These are phyloP conservation scores for Drosophila mayaguana DNA, from an alignment of 2,888 invertebrate species.

Conservation along the genomic window DNA sequence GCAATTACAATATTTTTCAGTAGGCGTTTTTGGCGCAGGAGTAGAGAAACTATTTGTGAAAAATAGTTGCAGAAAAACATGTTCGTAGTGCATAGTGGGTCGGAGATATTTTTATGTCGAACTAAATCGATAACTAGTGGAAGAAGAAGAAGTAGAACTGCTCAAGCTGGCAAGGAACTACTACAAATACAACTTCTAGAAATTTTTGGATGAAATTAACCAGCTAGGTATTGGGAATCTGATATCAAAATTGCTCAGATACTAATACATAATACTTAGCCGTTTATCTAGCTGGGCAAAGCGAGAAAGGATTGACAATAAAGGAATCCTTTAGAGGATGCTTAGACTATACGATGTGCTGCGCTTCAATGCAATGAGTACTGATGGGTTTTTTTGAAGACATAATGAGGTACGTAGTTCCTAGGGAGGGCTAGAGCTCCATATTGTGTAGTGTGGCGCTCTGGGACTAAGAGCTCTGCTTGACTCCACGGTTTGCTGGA, in stretches of 20 bases:
- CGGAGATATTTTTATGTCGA: not conserved
- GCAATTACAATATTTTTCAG: conserved; percentile 13
- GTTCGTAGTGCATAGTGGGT: not conserved
- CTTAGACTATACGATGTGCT: too few species aligned
- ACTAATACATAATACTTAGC: not conserved
- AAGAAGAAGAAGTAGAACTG: too few species aligned
- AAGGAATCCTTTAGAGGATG: too few species aligned
- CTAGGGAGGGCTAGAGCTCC: too few species aligned
- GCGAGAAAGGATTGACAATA: not conserved
- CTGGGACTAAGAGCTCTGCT: too few species aligned
- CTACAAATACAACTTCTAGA: not conserved
- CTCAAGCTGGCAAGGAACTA: not conserved
- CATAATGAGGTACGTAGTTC: too few species aligned
- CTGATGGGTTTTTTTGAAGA: too few species aligned
- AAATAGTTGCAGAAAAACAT: not conserved
- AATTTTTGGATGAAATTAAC: too few species aligned
- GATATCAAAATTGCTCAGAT: not conserved
- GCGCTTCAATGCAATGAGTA: too few species aligned
- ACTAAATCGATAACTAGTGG: not conserved
- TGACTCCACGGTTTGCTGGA: too few species aligned
- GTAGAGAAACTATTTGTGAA: not conserved
- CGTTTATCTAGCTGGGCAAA: not conserved
- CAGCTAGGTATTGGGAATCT: too few species aligned
- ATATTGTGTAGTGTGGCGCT: too few species aligned
- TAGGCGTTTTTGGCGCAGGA: not conserved